Conservation (phyloP, 2,113 vertebrate species). For the Antennarius striatus region DNA sequence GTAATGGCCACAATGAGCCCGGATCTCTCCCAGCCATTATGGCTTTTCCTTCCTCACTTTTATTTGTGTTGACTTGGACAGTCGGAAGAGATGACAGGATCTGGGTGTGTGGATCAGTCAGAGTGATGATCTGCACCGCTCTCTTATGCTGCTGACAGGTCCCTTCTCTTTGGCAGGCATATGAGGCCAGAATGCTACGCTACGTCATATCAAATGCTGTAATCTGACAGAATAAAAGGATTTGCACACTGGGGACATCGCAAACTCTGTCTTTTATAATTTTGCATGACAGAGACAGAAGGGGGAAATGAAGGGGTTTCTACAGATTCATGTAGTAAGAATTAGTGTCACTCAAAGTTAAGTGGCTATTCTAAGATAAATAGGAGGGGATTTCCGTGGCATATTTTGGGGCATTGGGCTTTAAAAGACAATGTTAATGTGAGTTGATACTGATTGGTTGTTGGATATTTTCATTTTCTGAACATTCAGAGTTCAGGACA, state of each 20-base stretch:
- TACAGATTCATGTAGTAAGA: conserved; percentile 91
- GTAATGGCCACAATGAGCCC: conserved; percentile 93
- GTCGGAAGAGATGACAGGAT: conserved; percentile 95
- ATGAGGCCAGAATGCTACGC: conserved; percentile 86
- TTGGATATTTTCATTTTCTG: conserved; percentile 75
- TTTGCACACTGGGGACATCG: conserved; percentile 90
- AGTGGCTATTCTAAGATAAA: conserved; percentile 86
- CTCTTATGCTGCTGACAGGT: conserved; percentile 92
- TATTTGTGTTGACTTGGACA: conserved; percentile 99
- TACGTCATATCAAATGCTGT: conserved; percentile 95
- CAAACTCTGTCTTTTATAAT: conserved; percentile 98
- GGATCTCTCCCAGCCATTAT: conserved; percentile 94
- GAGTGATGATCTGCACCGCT: conserved; percentile 91
- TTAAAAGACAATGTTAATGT: conserved; percentile 75
- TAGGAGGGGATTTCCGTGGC: conserved; percentile 74
- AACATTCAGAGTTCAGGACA: conserved; percentile 66
- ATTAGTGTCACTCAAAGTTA: conserved; percentile 99
- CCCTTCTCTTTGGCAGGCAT: conserved; percentile 87
- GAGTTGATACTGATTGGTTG: conserved; percentile 70
- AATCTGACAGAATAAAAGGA: conserved; percentile 96
- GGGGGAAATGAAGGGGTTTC: conserved; percentile 88
- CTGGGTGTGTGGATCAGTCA: conserved; percentile 90
- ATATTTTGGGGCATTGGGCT: conserved; percentile 68
- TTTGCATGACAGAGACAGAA: conserved; percentile 82
- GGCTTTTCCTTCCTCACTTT: conserved; percentile 92